Base-by-base conservation (phyloP, 2,113 vertebrate species). In the Macquaria australasica region DNA sequence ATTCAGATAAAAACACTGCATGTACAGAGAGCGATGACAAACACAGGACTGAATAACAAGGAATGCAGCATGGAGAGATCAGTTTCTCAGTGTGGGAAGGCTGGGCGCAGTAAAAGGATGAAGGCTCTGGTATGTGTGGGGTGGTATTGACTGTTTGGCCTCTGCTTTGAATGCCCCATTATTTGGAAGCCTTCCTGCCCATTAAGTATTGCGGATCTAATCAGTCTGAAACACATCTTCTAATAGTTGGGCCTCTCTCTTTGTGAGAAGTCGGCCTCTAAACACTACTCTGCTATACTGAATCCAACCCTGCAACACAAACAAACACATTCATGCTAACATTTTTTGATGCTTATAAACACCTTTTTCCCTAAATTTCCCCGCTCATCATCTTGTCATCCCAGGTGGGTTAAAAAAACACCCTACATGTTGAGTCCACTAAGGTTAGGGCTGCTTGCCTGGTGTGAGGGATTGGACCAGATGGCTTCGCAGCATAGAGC, bases 401-500 rank as follows among this genome's bases (percentile, higher is more conserved):
- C 2, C 70, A 63, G 31, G 11, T 79, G 66, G 73, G 55, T 71
- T 77, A 53, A 85, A 80, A 74, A 77, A 71, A 59, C 78, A 69
- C 4, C 15, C 0, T 55, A 64, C 74, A 66, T 73, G 55, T 85
- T 59, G 56, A 86, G 55, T 73, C 68, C 50, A 45, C 48, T 69
- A 60, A 73, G 77, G 81, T 85, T 75, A 73, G 77, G 21, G 37
- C 76, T 73, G n/a, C 39, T 60, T 71, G 86, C 80, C 69, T 87
- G 71, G 58, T 89, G 76, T 83, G 86, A 84, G 73, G 84, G 90
- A 82, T 45, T 23, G 79, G 62, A 84, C 74, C 93, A 96, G 94
- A 94, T 96, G 94, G 92, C 66, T 55, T 82, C 89, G 56, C 93
- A 89, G 89, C 82, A 48, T 53, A 77, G 56, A 87, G 74, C 81